phyloP scores from a whole-genome alignment of 2,797 vertebrate species.

The Mergus octosetaceus region DNA sequence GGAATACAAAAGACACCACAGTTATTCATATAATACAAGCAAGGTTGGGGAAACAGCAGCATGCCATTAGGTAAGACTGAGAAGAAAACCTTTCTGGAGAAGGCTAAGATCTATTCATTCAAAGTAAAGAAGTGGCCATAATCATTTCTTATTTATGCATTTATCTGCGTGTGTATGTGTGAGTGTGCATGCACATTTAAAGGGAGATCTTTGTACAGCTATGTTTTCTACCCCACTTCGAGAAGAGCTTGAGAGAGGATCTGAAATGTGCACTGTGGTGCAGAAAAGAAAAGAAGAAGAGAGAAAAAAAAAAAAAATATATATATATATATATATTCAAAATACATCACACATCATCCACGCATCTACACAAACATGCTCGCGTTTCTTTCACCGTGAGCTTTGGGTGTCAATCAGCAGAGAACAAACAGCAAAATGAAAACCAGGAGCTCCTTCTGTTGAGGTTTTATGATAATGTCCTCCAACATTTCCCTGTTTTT shows the following conservation, averaged over 20 bases:
- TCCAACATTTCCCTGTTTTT: conserved; percentile 61
- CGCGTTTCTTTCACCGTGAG: conserved; percentile 30
- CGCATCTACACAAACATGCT: conserved; percentile 51
- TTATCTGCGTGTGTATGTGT: not conserved
- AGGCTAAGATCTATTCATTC: conserved; percentile 62
- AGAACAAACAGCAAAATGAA: conserved; percentile 72
- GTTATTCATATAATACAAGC: conserved; percentile 69
- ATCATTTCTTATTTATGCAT: conserved; percentile 48
- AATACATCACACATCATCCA: conserved; percentile 69
- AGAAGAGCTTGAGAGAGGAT: conserved; percentile 62
- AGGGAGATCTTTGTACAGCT: not conserved
- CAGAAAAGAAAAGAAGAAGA: conserved; percentile 50
- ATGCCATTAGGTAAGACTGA: conserved; percentile 65
- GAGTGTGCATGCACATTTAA: not conserved
- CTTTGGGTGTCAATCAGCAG: conserved; percentile 73
- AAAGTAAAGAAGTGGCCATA: conserved; percentile 62
- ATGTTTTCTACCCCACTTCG: conserved; percentile 52
- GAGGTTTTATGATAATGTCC: conserved; percentile 58
- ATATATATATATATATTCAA: conserved; percentile 45
- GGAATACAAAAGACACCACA: conserved; percentile 75
- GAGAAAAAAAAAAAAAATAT: not conserved
- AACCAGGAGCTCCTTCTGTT: conserved; percentile 70
- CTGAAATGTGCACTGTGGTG: conserved; percentile 64
- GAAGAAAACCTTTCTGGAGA: conserved; percentile 59
- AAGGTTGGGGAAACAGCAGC: conserved; percentile 64